These are phyloP conservation scores for Napeogenes sylphis DNA, from an alignment of 2,888 invertebrate genomes.

Conservation along the genomic window DNA sequence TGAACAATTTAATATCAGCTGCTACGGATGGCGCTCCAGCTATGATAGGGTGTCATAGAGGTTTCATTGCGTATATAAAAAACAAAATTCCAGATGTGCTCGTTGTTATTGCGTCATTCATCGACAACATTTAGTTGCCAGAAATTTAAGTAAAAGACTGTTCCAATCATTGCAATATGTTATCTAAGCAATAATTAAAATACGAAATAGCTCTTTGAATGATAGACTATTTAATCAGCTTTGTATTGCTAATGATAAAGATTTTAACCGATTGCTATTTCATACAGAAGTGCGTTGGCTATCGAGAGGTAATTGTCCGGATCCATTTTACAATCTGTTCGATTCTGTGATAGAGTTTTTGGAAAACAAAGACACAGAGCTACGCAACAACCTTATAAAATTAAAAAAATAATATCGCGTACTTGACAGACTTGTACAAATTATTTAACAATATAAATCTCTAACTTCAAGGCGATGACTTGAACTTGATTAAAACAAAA, in stretches of 20 bases:
- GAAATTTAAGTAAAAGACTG: slow-evolving; percentile 32
- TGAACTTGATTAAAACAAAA: no score
- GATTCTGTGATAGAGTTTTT: slow-evolving; percentile 40
- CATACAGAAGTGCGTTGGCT: slow-evolving; percentile 31
- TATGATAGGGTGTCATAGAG: slow-evolving; percentile 31
- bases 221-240: no score
- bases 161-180: slow-evolving; percentile 34
- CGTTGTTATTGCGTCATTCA: slow-evolving; percentile 25
- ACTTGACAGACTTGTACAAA: slow-evolving; percentile 41
- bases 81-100: slow-evolving; percentile 28
- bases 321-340: slow-evolving; percentile 35
- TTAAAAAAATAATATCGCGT: slow-evolving; percentile 42
- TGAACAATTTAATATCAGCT: slow-evolving; percentile 30
- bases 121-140: slow-evolving; percentile 31
- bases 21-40: slow-evolving; percentile 28
- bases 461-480: slow-evolving; percentile 30
- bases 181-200: slow-evolving; percentile 33
- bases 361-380: slow-evolving; percentile 38
- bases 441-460: slow-evolving; percentile 37
- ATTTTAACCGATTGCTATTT: slow-evolving; percentile 28
- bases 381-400: slow-evolving; percentile 39
- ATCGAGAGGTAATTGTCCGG: slow-evolving; percentile 31
- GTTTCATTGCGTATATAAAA: slow-evolving; percentile 28
- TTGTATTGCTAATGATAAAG: slow-evolving; percentile 8
- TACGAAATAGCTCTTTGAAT: slow-evolving; percentile 28